phyloP scores from a whole-genome alignment of 1,140 invertebrate genomes.

The Popillia japonica region DNA sequence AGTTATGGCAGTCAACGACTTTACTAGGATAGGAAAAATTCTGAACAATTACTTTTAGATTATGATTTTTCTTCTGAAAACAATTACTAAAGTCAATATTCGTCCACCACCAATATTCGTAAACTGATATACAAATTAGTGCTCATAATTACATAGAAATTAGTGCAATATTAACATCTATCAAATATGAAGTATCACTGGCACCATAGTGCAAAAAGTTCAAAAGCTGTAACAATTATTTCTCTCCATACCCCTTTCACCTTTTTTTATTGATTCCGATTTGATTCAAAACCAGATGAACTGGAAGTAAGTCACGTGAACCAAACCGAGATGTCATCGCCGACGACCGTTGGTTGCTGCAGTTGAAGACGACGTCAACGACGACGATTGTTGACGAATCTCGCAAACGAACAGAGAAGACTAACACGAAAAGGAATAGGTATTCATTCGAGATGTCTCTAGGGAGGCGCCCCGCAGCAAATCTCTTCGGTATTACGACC shows the following conservation, averaged over 20 bases:
- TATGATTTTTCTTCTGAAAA: no score
- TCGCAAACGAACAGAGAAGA: neutral
- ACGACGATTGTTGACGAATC: neutral
- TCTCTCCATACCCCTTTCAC: neutral
- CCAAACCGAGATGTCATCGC: neutral
- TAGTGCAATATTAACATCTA: no score
- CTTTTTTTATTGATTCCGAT: neutral
- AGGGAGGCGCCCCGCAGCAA: neutral
- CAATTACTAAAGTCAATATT: no score
- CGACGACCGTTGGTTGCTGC: neutral
- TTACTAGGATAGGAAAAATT: no score
- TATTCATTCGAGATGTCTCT: conserved; percentile 16
- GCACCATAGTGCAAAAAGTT: neutral
- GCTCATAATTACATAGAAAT: no score
- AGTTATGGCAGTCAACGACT: no score
- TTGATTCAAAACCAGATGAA: conserved; percentile 31
- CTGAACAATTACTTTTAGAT: no score
- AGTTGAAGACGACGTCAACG: neutral
- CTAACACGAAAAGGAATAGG: neutral
- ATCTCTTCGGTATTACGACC: neutral
- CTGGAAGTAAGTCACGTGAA: conserved; percentile 9
- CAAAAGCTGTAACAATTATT: neutral
- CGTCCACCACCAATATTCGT: no score
- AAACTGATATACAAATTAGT: no score
- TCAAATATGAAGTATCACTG: neutral